Percentiles rank a stretch among this genome's conserved stretches.
These are phyloP conservation scores for Epirrita christyi DNA, from an alignment of 2,888 invertebrate genomes.

Conservation along the genomic window DNA sequence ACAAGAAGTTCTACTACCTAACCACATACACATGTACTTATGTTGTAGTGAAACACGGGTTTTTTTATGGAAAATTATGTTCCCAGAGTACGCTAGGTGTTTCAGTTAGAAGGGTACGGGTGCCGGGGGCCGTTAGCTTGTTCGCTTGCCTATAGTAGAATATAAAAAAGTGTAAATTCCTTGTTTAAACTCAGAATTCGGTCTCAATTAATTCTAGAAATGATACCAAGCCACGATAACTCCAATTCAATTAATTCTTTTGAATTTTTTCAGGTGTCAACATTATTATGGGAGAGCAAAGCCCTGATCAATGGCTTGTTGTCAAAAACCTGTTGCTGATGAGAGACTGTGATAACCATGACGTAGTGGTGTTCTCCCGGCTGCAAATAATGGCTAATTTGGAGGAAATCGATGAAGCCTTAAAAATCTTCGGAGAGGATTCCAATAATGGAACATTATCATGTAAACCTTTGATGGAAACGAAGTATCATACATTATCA, in stretches of 20 bases:
- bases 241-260: not conserved
- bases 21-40: too few relatives aligned
- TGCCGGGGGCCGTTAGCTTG: too few relatives aligned
- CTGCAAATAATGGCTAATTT: conserved; percentile 34
- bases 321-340: conserved; percentile 51
- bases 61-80: too few relatives aligned
- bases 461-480: conserved; percentile 35
- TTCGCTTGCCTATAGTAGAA: too few relatives aligned
- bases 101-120: too few relatives aligned
- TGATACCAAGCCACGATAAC: too few relatives aligned
- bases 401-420: conserved; percentile 40
- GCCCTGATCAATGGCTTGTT: conserved; percentile 57
- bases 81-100: too few relatives aligned
- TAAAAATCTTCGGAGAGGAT: conserved; percentile 46
- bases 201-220: too few relatives aligned
- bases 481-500: conserved; percentile 18
- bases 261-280: conserved; percentile 35
- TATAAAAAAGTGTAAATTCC: too few relatives aligned
- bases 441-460: conserved; percentile 39
- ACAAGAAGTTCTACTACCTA: too few relatives aligned
- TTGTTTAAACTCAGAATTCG: too few relatives aligned
- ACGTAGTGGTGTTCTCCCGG: conserved; percentile 50
- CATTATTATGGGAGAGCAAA: conserved; percentile 42
- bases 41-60: too few relatives aligned
- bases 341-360: conserved; percentile 56